Conservation (phyloP, 2,888 invertebrate genomes). For the Andrena camellia region DNA sequence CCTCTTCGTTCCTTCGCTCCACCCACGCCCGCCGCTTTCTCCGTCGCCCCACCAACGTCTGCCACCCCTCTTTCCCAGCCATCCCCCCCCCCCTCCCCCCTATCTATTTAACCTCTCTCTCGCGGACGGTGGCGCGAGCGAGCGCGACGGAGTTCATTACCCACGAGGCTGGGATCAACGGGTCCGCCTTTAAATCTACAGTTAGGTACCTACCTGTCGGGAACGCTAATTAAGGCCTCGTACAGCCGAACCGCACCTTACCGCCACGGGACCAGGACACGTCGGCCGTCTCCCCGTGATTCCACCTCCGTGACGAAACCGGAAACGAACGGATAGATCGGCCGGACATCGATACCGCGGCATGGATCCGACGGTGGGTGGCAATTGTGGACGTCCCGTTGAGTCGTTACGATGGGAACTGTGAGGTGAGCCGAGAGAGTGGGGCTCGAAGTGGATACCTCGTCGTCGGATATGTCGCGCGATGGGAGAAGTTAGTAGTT, state of each 20-base stretch:
- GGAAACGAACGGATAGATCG: conserved; percentile 43
- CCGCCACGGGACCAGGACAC: conserved; percentile 13
- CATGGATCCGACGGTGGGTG: too few relatives aligned
- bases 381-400: too few relatives aligned
- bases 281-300: conserved; percentile 20
- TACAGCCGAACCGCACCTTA: conserved; percentile 63
- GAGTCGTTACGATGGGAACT: too few relatives aligned
- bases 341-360: conserved; percentile 19
- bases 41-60: conserved; percentile 13
- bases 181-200: conserved; percentile 77
- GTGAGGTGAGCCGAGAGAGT: too few relatives aligned
- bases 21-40: conserved; percentile 47
- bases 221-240: conserved; percentile 73
- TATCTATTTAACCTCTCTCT: conserved; percentile 7
- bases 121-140: conserved; percentile 10
- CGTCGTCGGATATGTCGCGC: too few relatives aligned
- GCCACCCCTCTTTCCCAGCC: background rate
- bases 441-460: too few relatives aligned
- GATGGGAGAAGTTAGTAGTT: too few relatives aligned
- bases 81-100: background rate
- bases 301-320: conserved; percentile 38
- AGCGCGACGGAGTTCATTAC: conserved; percentile 72
- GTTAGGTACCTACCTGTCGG: conserved; percentile 73
- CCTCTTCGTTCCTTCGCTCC: conserved; percentile 44
- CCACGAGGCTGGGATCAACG: conserved; percentile 70